Conservation (phyloP, 2,888 invertebrate species). For the Allygus modestus region DNA sequence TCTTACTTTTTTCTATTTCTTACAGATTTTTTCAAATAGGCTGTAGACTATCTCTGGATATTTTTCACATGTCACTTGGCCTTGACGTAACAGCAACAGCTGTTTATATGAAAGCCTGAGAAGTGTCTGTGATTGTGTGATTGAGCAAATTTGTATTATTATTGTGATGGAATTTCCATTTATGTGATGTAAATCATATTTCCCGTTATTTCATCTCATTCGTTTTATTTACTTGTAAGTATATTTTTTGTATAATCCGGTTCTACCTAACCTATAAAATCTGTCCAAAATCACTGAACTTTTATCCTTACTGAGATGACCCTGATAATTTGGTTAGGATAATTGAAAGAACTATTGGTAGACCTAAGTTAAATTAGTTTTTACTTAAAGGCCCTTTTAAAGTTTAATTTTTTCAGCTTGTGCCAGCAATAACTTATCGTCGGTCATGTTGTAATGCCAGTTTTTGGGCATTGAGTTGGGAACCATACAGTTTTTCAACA, state of each 20-base stretch:
- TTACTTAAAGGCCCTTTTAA: too few species aligned
- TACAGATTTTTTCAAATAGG: too few species aligned
- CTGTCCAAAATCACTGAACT: background rate
- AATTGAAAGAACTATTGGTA: background rate
- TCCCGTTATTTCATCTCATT: background rate
- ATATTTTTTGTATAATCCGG: background rate
- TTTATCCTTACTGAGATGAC: conserved; percentile 2
- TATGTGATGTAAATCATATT: background rate
- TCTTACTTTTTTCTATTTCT: too few species aligned
- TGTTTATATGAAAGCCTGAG: background rate
- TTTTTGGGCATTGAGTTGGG: too few species aligned
- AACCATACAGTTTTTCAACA: too few species aligned
- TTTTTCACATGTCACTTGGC: conserved; percentile 28
- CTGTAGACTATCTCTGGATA: too few species aligned
- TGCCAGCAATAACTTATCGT: too few species aligned
- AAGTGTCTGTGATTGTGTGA: conserved; percentile 26
- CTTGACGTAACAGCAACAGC: too few species aligned
- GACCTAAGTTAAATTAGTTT: background rate
- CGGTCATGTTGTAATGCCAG: too few species aligned
- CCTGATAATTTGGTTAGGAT: conserved; percentile 32
- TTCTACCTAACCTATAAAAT: background rate
- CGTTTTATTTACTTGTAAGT: background rate
- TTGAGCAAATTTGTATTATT: conserved; percentile 13
- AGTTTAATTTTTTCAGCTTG: too few species aligned
- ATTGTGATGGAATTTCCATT: background rate